These are phyloP conservation scores for Mohoua ochrocephala DNA, from an alignment of 2,113 vertebrate species.

Conservation along the genomic window DNA sequence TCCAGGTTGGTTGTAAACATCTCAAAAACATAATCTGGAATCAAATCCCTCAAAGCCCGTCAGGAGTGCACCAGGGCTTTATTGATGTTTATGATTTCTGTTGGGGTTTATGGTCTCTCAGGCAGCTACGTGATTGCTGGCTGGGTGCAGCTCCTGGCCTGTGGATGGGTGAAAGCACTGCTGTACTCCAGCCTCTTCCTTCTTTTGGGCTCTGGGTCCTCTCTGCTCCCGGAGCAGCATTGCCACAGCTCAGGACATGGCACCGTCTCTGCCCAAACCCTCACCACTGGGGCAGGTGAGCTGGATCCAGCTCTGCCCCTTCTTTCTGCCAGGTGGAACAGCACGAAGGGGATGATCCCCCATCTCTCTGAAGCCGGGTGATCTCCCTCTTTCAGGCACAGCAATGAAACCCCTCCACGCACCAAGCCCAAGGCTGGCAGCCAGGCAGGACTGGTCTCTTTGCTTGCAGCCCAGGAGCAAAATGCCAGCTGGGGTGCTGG, in stretches of 20 bases:
- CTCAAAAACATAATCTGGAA: neutral
- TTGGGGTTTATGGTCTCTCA: neutral
- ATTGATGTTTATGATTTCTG: neutral
- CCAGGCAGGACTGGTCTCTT: neutral
- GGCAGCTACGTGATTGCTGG: neutral
- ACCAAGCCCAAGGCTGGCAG: neutral
- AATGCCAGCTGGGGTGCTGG: neutral
- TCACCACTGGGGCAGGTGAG: neutral
- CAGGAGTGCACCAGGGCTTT: neutral
- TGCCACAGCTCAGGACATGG: neutral
- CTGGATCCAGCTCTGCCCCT: neutral
- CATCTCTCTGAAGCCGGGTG: accelerated
- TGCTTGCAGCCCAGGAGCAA: neutral
- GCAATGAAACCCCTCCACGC: neutral
- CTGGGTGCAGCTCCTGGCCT: neutral
- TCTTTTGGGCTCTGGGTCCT: neutral
- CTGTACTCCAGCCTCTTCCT: neutral
- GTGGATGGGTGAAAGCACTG: accelerated
- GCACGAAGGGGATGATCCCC: neutral
- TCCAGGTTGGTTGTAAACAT: neutral
- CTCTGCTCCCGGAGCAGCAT: neutral
- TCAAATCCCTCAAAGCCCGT: neutral
- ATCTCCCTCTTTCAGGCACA: neutral
- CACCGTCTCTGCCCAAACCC: neutral
- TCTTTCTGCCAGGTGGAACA: neutral